Evolutionary conservation across 2,797 vertebrate genomes (phyloP).

Genomic region (Artibeus jamaicensis): DNA sequence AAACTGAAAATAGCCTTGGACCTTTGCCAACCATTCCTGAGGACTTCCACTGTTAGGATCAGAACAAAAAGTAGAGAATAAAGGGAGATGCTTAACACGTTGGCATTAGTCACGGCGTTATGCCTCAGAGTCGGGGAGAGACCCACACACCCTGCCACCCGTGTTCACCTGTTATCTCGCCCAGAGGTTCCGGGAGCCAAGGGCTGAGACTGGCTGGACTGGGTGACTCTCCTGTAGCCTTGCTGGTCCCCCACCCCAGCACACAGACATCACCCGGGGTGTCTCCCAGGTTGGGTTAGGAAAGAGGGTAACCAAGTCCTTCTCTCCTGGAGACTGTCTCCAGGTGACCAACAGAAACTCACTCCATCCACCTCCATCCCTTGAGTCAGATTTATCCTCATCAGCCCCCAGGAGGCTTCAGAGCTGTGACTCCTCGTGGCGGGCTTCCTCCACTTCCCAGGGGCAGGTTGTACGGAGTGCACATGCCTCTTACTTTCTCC

Average conservation of each 20-base stretch:
- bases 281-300: background rate
- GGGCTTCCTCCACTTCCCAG: background rate
- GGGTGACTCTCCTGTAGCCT: background rate
- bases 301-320: background rate
- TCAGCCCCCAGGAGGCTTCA: background rate
- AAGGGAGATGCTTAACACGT: background rate
- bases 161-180: background rate
- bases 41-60: background rate
- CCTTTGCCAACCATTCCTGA: background rate
- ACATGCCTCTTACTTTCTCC: background rate
- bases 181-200: background rate
- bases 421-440: background rate
- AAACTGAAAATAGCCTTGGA: background rate
- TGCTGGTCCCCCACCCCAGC: background rate
- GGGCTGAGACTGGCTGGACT: background rate
- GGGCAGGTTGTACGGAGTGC: background rate
- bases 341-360: background rate
- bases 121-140: background rate
- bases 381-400: accelerated
- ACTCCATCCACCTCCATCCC: background rate
- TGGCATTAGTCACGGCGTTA: background rate
- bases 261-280: background rate
- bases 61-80: background rate
- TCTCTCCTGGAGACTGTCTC: background rate
- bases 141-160: background rate